Evolutionary conservation across 2,797 vertebrate species (phyloP).

Genomic region (Neosilurus mollespiculum): DNA sequence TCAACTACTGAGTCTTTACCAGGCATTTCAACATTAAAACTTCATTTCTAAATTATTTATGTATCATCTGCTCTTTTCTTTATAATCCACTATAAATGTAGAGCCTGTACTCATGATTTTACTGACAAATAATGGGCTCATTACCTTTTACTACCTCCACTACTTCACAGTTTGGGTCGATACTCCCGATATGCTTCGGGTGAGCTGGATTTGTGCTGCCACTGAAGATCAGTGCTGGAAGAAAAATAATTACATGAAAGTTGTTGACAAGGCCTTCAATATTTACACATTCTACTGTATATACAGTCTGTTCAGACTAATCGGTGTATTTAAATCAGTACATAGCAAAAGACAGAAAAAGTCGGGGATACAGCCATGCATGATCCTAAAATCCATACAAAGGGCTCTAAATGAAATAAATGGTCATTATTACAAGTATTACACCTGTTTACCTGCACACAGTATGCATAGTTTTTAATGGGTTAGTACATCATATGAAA

Average conservation of each 20-base stretch:
- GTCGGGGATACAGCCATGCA: neutral
- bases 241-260: slow-evolving; percentile 13
- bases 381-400: neutral
- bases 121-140: neutral
- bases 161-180: slow-evolving; percentile 94
- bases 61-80: neutral
- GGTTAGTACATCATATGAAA: neutral
- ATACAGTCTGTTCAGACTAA: too few species aligned
- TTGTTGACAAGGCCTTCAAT: neutral
- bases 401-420: neutral
- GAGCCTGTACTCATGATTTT: neutral
- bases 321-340: neutral
- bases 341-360: slow-evolving; percentile 13
- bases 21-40: neutral
- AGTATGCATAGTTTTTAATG: neutral
- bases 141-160: slow-evolving; percentile 91
- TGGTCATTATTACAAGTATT: neutral
- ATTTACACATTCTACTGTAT: neutral
- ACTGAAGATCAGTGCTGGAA: slow-evolving; percentile 89
- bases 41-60: neutral
- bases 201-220: slow-evolving; percentile 85
- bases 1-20: neutral
- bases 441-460: neutral
- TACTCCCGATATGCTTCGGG: slow-evolving; percentile 94
- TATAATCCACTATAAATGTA: too few species aligned